Conservation (phyloP, 1,140 invertebrate genomes). For the Neelides sp. region DNA sequence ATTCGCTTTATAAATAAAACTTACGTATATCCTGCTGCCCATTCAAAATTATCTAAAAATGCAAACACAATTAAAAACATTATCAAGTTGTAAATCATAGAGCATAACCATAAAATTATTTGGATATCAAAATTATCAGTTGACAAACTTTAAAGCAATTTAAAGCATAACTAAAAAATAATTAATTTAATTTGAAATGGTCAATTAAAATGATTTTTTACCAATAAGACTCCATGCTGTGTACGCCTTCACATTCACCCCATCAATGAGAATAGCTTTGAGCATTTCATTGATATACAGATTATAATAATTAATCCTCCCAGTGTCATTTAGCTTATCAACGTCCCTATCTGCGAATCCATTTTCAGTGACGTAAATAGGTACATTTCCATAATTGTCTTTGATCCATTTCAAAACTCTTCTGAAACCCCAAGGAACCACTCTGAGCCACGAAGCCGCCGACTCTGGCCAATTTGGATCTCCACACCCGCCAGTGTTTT, state of each 20-base stretch:
- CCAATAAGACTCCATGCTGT: slow-evolving; percentile 19
- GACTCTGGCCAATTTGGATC: slow-evolving; percentile 7
- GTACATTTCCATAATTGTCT: slow-evolving; percentile 27
- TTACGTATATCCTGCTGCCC: slow-evolving; percentile 37
- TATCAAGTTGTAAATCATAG: neutral
- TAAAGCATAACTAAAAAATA: slow-evolving; percentile 13
- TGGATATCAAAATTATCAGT: slow-evolving; percentile 22
- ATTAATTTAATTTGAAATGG: slow-evolving; percentile 9
- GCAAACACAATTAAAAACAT: neutral
- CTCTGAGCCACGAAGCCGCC: slow-evolving; percentile 10
- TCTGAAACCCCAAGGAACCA: slow-evolving; percentile 25
- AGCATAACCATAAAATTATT: neutral
- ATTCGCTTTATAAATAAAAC: neutral
- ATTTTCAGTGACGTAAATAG: slow-evolving; percentile 31
- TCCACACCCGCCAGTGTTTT: slow-evolving; percentile 1
- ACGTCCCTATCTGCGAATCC: slow-evolving; percentile 25
- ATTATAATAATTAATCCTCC: slow-evolving; percentile 15
- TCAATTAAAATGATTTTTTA: neutral
- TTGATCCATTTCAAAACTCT: slow-evolving; percentile 29
- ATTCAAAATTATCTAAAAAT: slow-evolving; percentile 67
- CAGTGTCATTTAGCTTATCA: slow-evolving; percentile 15
- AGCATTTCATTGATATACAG: slow-evolving; percentile 24
- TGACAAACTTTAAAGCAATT: too few relatives aligned
- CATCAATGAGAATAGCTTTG: slow-evolving; percentile 24
- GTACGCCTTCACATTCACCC: slow-evolving; percentile 22